Conservation (phyloP, 2,113 vertebrate genomes). For the Xenopus borealis region DNA sequence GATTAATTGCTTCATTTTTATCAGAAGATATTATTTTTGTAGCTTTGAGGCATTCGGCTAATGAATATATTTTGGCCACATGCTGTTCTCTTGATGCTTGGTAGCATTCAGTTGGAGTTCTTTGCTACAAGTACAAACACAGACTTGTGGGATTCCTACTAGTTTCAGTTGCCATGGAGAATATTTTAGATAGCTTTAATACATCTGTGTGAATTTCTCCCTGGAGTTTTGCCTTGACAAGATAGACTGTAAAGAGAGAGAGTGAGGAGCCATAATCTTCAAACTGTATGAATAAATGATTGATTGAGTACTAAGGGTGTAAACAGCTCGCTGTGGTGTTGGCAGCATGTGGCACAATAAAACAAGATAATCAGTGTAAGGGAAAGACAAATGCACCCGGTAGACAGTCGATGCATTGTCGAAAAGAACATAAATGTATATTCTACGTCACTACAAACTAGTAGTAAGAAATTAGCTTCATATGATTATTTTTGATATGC, state of each 20-base stretch:
- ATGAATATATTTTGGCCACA: conserved; percentile 49
- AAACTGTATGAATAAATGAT: conserved; percentile 57
- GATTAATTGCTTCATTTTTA: conserved; percentile 39
- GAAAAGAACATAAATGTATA: neutral
- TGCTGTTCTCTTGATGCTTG: neutral
- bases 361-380: conserved; percentile 12
- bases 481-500: neutral
- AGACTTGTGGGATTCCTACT: conserved; percentile 50
- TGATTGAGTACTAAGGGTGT: conserved; percentile 42
- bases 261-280: conserved; percentile 62
- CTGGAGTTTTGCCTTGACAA: conserved; percentile 59
- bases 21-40: conserved; percentile 43
- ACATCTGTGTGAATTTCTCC: conserved; percentile 62
- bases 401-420: neutral
- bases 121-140: conserved; percentile 20
- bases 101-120: conserved; percentile 27
- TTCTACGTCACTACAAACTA: neutral
- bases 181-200: conserved; percentile 54
- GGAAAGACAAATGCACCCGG: neutral
- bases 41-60: conserved; percentile 45
- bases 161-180: conserved; percentile 70
- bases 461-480: neutral
- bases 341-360: neutral
- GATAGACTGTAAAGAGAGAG: conserved; percentile 55
- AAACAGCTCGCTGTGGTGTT: conserved; percentile 32